Conservation (phyloP, 2,797 vertebrate species). For the Erpetoichthys calabaricus region DNA sequence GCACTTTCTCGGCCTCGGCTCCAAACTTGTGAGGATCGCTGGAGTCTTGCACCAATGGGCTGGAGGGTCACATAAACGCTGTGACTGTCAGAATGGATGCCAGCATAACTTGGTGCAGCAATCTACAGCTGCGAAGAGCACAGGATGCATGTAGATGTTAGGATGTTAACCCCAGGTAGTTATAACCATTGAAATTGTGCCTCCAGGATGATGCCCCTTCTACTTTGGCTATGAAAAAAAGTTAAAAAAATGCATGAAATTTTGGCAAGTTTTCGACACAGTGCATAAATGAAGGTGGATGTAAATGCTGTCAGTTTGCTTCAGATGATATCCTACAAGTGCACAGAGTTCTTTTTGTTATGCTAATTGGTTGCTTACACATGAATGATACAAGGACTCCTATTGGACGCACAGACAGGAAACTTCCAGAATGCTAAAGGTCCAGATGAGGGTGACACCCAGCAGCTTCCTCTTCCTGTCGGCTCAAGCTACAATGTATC, state of each 20-base stretch:
- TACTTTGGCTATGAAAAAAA: conserved; percentile 60
- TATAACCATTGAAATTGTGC: too few relatives aligned
- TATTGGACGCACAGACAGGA: conserved; percentile 25
- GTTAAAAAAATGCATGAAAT: conserved; percentile 56
- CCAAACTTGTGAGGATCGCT: too few relatives aligned
- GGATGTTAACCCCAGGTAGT: too few relatives aligned
- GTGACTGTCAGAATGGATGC: too few relatives aligned
- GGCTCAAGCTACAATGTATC: conserved; percentile 9
- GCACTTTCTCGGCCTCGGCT: too few relatives aligned
- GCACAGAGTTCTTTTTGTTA: conserved; percentile 27
- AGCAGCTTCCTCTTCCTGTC: conserved; percentile 12
- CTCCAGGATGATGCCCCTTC: too few relatives aligned
- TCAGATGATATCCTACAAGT: conserved; percentile 39
- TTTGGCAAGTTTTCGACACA: conserved; percentile 72
- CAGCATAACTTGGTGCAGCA: too few relatives aligned
- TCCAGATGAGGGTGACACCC: conserved; percentile 23
- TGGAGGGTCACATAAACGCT: too few relatives aligned
- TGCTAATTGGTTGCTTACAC: conserved; percentile 28
- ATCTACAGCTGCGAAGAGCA: too few relatives aligned
- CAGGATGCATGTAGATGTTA: too few relatives aligned
- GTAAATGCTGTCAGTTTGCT: conserved; percentile 36
- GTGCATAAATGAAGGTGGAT: conserved; percentile 52
- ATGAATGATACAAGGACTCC: conserved; percentile 34
- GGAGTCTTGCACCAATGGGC: too few relatives aligned
- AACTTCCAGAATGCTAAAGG: conserved; percentile 17